phyloP scores from a whole-genome alignment of 2,888 invertebrate species.

The Eupsilia transversa region DNA sequence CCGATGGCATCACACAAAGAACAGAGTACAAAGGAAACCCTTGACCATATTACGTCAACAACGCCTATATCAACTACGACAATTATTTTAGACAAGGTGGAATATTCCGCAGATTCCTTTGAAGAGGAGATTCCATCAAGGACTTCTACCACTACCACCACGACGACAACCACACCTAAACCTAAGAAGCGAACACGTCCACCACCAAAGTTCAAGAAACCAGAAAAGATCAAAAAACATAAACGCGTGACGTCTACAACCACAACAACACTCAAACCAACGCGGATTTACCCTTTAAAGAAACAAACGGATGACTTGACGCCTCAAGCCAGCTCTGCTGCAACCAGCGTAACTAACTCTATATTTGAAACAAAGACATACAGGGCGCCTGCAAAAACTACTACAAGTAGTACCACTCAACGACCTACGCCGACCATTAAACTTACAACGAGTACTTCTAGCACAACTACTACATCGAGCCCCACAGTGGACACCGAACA shows the following conservation, averaged over 20 bases:
- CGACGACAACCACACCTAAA: slow-evolving; percentile 73
- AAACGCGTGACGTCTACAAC: slow-evolving; percentile 82
- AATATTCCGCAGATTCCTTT: slow-evolving; percentile 47
- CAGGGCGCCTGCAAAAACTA: slow-evolving; percentile 68
- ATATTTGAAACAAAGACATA: slow-evolving; percentile 56
- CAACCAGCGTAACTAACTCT: slow-evolving; percentile 72
- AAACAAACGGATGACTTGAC: slow-evolving; percentile 79
- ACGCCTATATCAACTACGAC: slow-evolving; percentile 63
- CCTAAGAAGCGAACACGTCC: slow-evolving; percentile 84
- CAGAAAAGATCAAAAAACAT: slow-evolving; percentile 83
- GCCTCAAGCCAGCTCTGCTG: slow-evolving; percentile 82
- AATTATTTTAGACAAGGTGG: too few relatives aligned
- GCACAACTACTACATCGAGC: slow-evolving; percentile 50
- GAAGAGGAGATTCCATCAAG: slow-evolving; percentile 18
- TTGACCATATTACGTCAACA: slow-evolving; percentile 65
- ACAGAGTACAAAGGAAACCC: slow-evolving; percentile 69
- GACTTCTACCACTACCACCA: slow-evolving; percentile 68
- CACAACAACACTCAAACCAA: slow-evolving; percentile 74
- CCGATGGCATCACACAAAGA: slow-evolving; percentile 80
- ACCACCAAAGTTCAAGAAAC: slow-evolving; percentile 81
- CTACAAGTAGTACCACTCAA: slow-evolving; percentile 64
- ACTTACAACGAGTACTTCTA: slow-evolving; percentile 33
- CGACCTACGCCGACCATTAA: slow-evolving; percentile 56
- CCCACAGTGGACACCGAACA: slow-evolving; percentile 60
- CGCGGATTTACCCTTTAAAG: slow-evolving; percentile 70